phyloP scores from a whole-genome alignment of 2,888 invertebrate genomes.

The Drosophila suboccidentalis region DNA sequence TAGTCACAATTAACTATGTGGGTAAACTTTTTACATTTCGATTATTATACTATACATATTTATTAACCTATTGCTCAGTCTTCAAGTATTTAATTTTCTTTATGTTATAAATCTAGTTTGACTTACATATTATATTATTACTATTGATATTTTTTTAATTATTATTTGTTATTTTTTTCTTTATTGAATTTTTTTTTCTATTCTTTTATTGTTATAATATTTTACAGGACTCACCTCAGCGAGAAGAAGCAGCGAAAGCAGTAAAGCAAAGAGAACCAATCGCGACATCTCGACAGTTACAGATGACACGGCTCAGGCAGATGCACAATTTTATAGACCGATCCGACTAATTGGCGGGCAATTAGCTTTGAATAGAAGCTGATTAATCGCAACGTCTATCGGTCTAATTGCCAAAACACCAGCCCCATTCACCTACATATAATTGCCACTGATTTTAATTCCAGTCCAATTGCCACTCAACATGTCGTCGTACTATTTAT shows the following conservation, averaged over 20 bases:
- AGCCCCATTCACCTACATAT: slow-evolving; percentile 15
- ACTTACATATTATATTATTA: no score
- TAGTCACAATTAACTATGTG: no score
- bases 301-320: not conserved
- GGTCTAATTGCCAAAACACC: slow-evolving; percentile 38
- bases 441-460: slow-evolving; percentile 30
- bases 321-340: slow-evolving; percentile 28
- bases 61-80: no score
- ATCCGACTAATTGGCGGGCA: slow-evolving; percentile 37
- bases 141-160: no score
- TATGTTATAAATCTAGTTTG: no score
- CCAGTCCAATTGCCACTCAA: slow-evolving; percentile 5
- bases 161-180: no score
- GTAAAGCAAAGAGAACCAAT: not conserved
- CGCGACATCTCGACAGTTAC: slow-evolving; percentile 22
- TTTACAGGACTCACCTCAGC: slow-evolving; percentile 19
- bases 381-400: slow-evolving; percentile 31
- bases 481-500: slow-evolving; percentile 1
- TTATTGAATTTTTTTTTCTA: no score
- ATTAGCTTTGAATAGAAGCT: slow-evolving; percentile 36
- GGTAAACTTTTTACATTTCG: no score
- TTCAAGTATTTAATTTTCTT: no score
- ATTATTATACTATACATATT: no score
- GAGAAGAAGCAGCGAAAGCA: slow-evolving; percentile 17
- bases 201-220: no score